Conservation (phyloP, 2,888 invertebrate genomes). For the Nomada fucata region DNA sequence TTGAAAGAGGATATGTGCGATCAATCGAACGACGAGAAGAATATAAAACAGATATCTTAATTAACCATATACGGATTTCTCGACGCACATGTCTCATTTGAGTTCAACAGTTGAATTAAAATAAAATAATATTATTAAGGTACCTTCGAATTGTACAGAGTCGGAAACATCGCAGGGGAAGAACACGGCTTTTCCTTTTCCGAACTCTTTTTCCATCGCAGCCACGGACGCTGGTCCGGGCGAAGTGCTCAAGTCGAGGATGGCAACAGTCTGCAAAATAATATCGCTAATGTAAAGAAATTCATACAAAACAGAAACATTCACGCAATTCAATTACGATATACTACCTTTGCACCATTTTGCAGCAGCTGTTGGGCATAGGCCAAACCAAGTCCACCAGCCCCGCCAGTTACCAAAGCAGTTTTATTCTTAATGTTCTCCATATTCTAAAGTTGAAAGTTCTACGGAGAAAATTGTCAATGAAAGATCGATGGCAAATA, state of each 20-base stretch:
- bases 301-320: not conserved
- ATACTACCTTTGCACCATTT: conserved; percentile 76
- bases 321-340: not conserved
- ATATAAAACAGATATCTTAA: too few relatives aligned
- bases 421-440: conserved; percentile 63
- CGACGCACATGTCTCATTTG: too few relatives aligned
- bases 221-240: conserved; percentile 83
- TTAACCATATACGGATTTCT: too few relatives aligned
- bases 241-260: conserved; percentile 81
- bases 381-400: conserved; percentile 73
- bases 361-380: conserved; percentile 73
- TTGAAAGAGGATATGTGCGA: too few relatives aligned
- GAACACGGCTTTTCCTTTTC: conserved; percentile 84
- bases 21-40: too few relatives aligned
- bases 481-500: too few relatives aligned
- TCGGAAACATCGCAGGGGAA: conserved; percentile 85
- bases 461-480: too few relatives aligned
- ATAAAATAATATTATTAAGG: not conserved
- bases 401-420: conserved; percentile 77
- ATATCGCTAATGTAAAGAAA: not conserved
- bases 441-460: conserved; percentile 50
- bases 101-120: too few relatives aligned
- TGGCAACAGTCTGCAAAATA: conserved; percentile 76
- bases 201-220: conserved; percentile 84
- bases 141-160: conserved; percentile 82